phyloP scores from a whole-genome alignment of 2,113 vertebrate species.

The Lepus timidus region DNA sequence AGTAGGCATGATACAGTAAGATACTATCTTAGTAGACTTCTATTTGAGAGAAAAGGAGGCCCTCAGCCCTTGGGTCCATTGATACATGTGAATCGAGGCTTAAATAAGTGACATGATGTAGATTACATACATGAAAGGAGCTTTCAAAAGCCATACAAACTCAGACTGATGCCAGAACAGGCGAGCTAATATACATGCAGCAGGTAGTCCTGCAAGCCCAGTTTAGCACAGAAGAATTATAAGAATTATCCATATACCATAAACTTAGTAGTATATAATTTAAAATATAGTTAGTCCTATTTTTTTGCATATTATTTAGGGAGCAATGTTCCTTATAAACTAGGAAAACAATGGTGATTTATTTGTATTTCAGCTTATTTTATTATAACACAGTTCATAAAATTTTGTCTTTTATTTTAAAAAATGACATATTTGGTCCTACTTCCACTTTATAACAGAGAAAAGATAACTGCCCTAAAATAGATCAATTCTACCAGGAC shows the following conservation, averaged over 20 bases:
- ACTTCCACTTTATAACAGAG: slow-evolving; percentile 32
- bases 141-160: background rate
- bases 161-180: background rate
- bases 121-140: background rate
- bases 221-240: background rate
- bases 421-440: background rate
- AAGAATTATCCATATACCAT: background rate
- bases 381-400: background rate
- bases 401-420: background rate
- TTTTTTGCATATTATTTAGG: slow-evolving; percentile 2
- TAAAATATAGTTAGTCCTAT: background rate
- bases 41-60: background rate
- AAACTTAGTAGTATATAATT: background rate
- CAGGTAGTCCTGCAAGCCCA: background rate
- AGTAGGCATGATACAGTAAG: background rate
- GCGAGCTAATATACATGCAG: background rate
- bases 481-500: background rate
- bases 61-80: background rate
- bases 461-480: background rate
- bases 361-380: slow-evolving; percentile 3
- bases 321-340: background rate
- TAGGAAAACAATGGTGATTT: background rate
- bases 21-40: background rate
- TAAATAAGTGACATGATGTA: background rate
- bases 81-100: background rate